Evolutionary conservation across 92 coral and sea anemone genomes (phyloP).

Genomic region (Chrysogorgia sp.): DNA sequence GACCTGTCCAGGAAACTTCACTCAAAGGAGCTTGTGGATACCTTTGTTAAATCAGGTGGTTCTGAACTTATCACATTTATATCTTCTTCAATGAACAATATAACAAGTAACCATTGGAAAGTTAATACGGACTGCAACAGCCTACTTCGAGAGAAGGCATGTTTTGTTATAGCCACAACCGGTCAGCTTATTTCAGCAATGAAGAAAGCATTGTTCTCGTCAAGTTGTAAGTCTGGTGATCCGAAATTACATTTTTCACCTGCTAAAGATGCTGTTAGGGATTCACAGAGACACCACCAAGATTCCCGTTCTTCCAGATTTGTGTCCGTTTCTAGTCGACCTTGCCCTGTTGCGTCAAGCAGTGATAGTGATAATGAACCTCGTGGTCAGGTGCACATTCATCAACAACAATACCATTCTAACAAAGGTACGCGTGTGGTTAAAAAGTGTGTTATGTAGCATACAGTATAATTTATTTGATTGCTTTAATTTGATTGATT

Average conservation of each 20-base stretch:
- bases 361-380: too few relatives aligned
- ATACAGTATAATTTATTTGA: too few relatives aligned
- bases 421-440: too few relatives aligned
- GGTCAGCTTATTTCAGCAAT: conserved; percentile 21
- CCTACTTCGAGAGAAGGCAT: conserved; percentile 16
- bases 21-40: conserved; percentile 12
- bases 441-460: too few relatives aligned
- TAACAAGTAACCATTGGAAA: neutral
- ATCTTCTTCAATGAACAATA: neutral
- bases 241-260: neutral
- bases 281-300: neutral
- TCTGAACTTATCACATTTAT: conserved; percentile 6
- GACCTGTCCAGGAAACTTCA: conserved; percentile 31
- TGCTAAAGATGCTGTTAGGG: neutral
- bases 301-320: neutral
- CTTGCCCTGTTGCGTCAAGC: too few relatives aligned
- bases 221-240: neutral
- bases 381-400: too few relatives aligned
- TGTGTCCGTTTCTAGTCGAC: neutral
- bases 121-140: neutral
- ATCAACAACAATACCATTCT: too few relatives aligned
- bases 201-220: conserved; percentile 3
- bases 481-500: too few relatives aligned
- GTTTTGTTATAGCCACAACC: neutral
- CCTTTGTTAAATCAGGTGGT: neutral